A percentile compares a stretch with the other conserved stretches of the same genome.
These are phyloP conservation scores for Cydia strobilella DNA, from an alignment of 1,140 invertebrate genomes.

Conservation along the genomic window DNA sequence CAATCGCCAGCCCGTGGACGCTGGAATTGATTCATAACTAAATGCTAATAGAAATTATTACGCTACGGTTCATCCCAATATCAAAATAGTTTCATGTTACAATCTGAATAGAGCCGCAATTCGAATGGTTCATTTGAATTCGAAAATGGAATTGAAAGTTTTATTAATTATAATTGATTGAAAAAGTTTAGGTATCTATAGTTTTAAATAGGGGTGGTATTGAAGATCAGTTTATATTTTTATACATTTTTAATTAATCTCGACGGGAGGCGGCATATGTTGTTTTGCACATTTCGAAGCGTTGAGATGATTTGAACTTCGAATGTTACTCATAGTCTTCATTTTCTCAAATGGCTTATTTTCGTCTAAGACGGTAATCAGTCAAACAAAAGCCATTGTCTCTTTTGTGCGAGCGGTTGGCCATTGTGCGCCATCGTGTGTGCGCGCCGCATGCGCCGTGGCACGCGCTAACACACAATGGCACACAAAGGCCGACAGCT, in stretches of 20 bases:
- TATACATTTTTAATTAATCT: constrained; percentile 3
- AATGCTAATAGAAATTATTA: constrained; percentile 65
- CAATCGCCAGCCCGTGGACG: constrained; percentile 55
- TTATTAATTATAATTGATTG: constrained; percentile 27
- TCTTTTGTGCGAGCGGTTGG: too few species aligned
- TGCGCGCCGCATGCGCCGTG: too few species aligned
- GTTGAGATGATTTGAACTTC: neutral
- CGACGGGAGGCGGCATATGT: neutral
- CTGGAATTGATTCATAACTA: constrained; percentile 64
- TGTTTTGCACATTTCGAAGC: neutral
- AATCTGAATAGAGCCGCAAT: neutral
- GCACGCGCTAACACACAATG: too few species aligned
- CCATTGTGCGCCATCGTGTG: too few species aligned
- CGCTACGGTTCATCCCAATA: constrained; percentile 34
- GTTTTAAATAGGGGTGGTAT: constrained; percentile 12
- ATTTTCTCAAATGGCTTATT: too few species aligned
- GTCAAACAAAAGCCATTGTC: too few species aligned
- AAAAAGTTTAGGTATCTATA: constrained; percentile 22
- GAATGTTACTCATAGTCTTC: neutral
- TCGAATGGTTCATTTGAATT: constrained; percentile 19
- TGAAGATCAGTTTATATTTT: constrained; percentile 22
- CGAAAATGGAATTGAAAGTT: constrained; percentile 26
- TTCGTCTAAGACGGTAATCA: too few species aligned
- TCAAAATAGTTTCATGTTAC: constrained; percentile 22
- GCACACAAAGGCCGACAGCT: too few species aligned